phyloP scores from a whole-genome alignment of 1,140 invertebrate genomes.

The Stratiolaelaps scimitus region DNA sequence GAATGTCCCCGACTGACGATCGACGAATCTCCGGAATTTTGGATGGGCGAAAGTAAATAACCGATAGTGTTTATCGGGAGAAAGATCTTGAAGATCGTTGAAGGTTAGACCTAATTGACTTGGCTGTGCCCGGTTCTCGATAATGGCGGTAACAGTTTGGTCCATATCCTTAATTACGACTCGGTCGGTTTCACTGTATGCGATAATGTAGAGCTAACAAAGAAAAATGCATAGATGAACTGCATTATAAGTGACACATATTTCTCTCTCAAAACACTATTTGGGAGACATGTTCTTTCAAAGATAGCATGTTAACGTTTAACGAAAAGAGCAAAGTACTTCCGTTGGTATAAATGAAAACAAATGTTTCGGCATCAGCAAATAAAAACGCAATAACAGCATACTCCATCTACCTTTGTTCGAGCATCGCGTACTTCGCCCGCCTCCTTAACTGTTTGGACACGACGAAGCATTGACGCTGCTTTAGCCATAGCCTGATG shows the following conservation, averaged over 20 bases:
- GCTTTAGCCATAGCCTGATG: neutral
- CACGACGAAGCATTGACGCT: neutral
- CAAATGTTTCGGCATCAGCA: too few relatives aligned
- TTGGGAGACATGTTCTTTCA: too few relatives aligned
- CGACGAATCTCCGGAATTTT: constrained; percentile 4
- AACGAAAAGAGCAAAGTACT: too few relatives aligned
- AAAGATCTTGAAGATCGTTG: neutral
- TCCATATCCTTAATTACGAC: neutral
- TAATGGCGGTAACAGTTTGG: neutral
- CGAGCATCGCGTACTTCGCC: neutral
- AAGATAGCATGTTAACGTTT: too few relatives aligned
- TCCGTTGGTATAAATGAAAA: too few relatives aligned
- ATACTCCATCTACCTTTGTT: neutral
- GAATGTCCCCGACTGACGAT: constrained; percentile 3
- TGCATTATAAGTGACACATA: too few relatives aligned
- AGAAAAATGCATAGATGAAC: too few relatives aligned
- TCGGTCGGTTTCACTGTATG: constrained; percentile 8
- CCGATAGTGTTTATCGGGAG: neutral
- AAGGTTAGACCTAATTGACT: neutral
- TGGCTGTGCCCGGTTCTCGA: neutral
- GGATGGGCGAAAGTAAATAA: constrained; percentile 7
- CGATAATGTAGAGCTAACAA: constrained; percentile 7
- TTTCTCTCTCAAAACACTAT: too few relatives aligned
- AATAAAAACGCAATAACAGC: too few relatives aligned
- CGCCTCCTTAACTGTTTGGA: neutral